Base-by-base conservation (phyloP, 2,797 vertebrate genomes). In the Danio kyathit region DNA sequence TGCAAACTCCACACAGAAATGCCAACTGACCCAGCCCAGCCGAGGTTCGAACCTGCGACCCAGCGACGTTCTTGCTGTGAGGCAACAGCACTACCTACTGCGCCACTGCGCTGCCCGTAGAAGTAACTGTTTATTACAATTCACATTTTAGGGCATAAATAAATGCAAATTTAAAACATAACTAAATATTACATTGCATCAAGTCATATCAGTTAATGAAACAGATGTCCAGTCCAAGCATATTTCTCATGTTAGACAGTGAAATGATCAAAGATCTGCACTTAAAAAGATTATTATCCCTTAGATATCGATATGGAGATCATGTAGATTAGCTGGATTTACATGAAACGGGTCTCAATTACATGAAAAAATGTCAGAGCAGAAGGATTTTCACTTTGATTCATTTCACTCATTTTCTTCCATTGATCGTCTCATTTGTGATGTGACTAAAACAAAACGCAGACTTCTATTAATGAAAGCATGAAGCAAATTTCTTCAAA, bases 281-380 rank as follows among this genome's bases (percentile, higher is more conserved):
- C 54, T 11, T 49, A 48, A 49, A 46, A 82, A 51, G 69, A 76
- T 29, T 44, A 63, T 40, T 21, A n/a, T 40, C 59, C 40, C 38
- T 73, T 43, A 44, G 40, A 21, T 64, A 48, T 63, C 5, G 51
- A 70, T 49, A 57, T 65, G 48, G 49, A 83, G 79, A 83, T 83
- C 80, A 76, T 83, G 77, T 19, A 83, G 73, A 83, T 83, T 64
- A 75, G 29, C 59, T 41, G 1, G 13, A 80, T 83, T 83, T 66
- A 56, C 82, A 76, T 80, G 76, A 83, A 83, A 80, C 40, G 77
- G 72, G 82, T 75, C 69, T 80, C 73, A 76, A 76, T 61, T 44
- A 69, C 43, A 49, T 79, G n/a, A 80, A 79, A 29, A 38, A 78
- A 43, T 29, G 74, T 60, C 69, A 9, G 14, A 80, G 61, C 71